Base-by-base conservation (phyloP, 2,797 vertebrate genomes). In the Enteromius mattozi region DNA sequence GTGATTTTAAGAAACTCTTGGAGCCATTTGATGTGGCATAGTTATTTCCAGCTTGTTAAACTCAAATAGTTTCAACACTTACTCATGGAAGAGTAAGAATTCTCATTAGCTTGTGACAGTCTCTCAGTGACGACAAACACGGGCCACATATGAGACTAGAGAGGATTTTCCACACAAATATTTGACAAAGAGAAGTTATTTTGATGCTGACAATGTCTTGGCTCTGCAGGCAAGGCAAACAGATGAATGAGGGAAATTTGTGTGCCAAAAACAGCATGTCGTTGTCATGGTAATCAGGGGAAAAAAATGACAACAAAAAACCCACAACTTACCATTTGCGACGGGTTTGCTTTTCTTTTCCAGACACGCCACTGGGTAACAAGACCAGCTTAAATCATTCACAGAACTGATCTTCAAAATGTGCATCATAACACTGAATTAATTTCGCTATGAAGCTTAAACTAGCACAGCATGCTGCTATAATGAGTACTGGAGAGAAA, bases 51-150 rank as follows among this genome's bases (percentile, higher is more conserved):
- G 42, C 72, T 69, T 19, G 72, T 87, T 83, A 87, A 68, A 54
- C 54, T 33, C 12, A 82, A 77, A 78, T 37, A 49, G 35, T 82
- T 85, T 80, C n/a, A 66, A 68, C 51, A 51, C 75, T 72, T 49
- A 19, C 69, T 81, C 59, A 77, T 49, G 40, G 47, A 84, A 47
- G 76, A 72, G 45, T 37, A 66, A 61, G 71, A 42, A 82, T 78
- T 78, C 61, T 88, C 65, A 85, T 89, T 85, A 84, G 56, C 59
- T 56, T 69, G 79, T 86, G 82, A 72, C 68, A 80, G 69, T 80
- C 54, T 77, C 56, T 78, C 68, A 37, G 61, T 19, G 59, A 84
- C 54, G 78, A 87, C 74, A 74, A 86, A 78, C 65, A 45, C 51
- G 7, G 35, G 37, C 61, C 51, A 37, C 74, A 87, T 47, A 66